Base-by-base conservation (phyloP, 2,797 vertebrate genomes). In the Iguana delicatissima region DNA sequence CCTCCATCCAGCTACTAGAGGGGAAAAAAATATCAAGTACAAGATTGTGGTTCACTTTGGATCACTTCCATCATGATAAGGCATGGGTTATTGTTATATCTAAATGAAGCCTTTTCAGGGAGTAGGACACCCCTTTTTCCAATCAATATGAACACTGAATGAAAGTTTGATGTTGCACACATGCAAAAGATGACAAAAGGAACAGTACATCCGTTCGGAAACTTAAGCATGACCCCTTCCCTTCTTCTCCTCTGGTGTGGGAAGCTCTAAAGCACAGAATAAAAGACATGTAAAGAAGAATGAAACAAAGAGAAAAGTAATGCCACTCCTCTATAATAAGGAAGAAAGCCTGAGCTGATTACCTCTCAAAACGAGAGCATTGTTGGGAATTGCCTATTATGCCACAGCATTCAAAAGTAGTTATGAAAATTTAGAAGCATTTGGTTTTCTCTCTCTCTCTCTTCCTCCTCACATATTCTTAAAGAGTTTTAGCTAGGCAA, bases 171-270 rank as follows among this genome's bases (percentile, higher is more conserved):
- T 91, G 80, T 22, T 72, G 20, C 42, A 46, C 12, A 86, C 69
- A 2, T 38, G 8, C 0, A 92, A 52, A 0, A 64, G 55, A 0
- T 72, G 80, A 20, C 6, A 74, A 90, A 92, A 93, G 64, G 24
- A 91, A 73, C 22, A 52, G 18, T 0, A 0, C 16, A 7, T 38
- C 84, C 69, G 67, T 69, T 69, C 29, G 6, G 26, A 38, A 0
- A 55, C 50, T 80, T 86, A n/a, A 64, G 76, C 74, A 67, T 16
- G 26, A 1, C 46, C 22, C 6, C 4, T 18, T 20, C 2, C 16
- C 18, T 87, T 42, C 42, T 6, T 55, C 59, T 55, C 14, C 77
- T 0, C 8, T 32, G 89, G 76, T 87, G 80, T 73, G 50, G 80
- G 72, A 91, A 93, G 83, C 1, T 4, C 67, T 46, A 35, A 79